A percentile compares a stretch with the other conserved stretches of the same genome.
Conservation (phyloP, 2,113 vertebrate genomes). For the Formicarius rufipectus region DNA sequence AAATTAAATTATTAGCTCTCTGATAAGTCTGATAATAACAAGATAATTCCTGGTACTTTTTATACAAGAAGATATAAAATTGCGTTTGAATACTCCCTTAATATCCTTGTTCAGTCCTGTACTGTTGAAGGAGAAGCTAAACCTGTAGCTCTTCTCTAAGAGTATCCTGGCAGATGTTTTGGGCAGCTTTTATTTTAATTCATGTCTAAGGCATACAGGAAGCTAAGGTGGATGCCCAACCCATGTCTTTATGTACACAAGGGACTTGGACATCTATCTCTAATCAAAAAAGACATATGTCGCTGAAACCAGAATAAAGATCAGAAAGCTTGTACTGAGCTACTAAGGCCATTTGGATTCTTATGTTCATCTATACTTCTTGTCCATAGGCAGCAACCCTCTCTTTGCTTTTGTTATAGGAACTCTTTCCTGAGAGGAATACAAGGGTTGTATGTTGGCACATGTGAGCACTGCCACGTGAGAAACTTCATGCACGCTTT, state of each 20-base stretch:
- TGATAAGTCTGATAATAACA: not conserved
- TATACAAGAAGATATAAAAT: not conserved
- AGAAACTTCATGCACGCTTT: not conserved
- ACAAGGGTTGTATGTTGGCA: not conserved
- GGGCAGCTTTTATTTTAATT: not conserved
- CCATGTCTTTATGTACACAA: not conserved
- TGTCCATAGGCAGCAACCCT: not conserved
- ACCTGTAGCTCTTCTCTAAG: not conserved
- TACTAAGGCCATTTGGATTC: not conserved
- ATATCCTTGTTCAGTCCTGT: not conserved
- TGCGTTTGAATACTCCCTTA: not conserved
- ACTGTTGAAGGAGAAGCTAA: not conserved
- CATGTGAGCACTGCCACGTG: rapidly evolving
- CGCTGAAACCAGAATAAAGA: not conserved
- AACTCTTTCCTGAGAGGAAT: not conserved
- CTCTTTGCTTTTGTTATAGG: not conserved
- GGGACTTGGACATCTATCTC: not conserved
- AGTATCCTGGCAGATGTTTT: not conserved
- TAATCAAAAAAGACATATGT: not conserved
- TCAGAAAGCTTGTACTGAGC: not conserved
- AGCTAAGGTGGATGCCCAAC: not conserved
- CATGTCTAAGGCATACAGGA: not conserved
- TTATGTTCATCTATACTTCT: rapidly evolving
- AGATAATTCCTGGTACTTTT: not conserved
- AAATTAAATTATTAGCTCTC: not conserved